Base-by-base conservation (phyloP, 2,113 vertebrate genomes). In the Origma solitaria region DNA sequence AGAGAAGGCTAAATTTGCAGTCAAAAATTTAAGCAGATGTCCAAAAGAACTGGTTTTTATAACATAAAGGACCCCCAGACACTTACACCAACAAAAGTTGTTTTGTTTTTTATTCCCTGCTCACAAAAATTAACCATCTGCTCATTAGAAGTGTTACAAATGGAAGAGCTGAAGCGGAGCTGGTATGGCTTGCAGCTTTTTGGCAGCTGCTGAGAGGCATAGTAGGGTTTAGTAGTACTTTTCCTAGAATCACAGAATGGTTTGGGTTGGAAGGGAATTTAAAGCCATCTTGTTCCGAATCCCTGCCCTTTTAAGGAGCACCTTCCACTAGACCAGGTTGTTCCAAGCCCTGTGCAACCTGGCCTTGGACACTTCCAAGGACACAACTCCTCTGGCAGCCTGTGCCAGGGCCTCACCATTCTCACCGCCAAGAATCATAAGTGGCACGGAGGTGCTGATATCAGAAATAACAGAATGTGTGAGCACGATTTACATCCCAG, bases 111-210 rank as follows among this genome's bases (percentile, higher is more conserved):
- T 56, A 42, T 73, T 49, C 54, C 19, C 9, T 1, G 5, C 38
- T 62, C 69, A 20, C 57, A 87, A 92, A 90, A 91, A 89, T 85
- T 64, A 94, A 61, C 86, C 78, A 85, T 92, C 81, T 94, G 81
- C 94, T 95, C 87, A 72, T 95, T 94, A 92, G 70, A 69, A 77
- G 40, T 89, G 94, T 72, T 89, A 82, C 13, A 76, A 95, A 79
- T 76, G 78, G 77, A 68, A 54, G 91, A 81, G 47, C 7, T 3
- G 9, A 37, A 75, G 22, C 10, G 33, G 73, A 69, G 35, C 81
- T 89, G 81, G 33, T 88, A 50, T 91, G 89, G 61, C 45, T 94
- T 78, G 69, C 91, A 95, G 89, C 66, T 87, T 95, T 94, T 76
- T 94, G 95, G 91, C 93, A 96, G 66, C 88, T 58, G 70, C 78